Conservation (phyloP, 2,797 vertebrate genomes). For the Lacerta viridis region DNA sequence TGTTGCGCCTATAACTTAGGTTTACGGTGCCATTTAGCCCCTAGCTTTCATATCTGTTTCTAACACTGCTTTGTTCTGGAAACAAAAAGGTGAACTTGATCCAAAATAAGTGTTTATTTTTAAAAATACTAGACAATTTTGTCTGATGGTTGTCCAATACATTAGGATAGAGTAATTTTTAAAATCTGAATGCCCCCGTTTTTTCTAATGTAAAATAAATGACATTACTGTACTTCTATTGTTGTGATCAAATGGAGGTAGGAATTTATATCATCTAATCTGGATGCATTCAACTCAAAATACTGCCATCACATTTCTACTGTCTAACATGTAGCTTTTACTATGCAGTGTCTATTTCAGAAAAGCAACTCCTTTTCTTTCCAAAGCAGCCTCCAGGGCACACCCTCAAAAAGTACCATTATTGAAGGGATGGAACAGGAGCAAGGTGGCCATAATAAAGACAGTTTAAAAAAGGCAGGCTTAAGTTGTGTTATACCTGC, state of each 20-base stretch:
- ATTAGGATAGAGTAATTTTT: neutral
- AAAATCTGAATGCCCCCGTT: neutral
- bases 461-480: constrained; percentile 44
- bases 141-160: neutral
- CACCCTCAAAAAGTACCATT: constrained; percentile 54
- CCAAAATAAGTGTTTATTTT: neutral
- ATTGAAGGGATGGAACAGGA: constrained; percentile 41
- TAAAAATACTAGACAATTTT: neutral
- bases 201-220: constrained; percentile 4
- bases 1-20: no score
- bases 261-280: neutral
- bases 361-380: neutral
- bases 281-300: neutral
- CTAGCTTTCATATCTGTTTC: no score
- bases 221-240: neutral
- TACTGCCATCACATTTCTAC: constrained; percentile 13
- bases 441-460: constrained; percentile 50
- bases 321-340: constrained; percentile 47
- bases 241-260: neutral
- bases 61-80: neutral
- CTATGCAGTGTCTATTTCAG: neutral
- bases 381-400: constrained; percentile 13
- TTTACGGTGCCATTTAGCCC: no score
- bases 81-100: neutral
- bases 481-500: constrained; percentile 51